Base-by-base conservation (phyloP, 2,797 vertebrate species). In the Coendou prehensilis region DNA sequence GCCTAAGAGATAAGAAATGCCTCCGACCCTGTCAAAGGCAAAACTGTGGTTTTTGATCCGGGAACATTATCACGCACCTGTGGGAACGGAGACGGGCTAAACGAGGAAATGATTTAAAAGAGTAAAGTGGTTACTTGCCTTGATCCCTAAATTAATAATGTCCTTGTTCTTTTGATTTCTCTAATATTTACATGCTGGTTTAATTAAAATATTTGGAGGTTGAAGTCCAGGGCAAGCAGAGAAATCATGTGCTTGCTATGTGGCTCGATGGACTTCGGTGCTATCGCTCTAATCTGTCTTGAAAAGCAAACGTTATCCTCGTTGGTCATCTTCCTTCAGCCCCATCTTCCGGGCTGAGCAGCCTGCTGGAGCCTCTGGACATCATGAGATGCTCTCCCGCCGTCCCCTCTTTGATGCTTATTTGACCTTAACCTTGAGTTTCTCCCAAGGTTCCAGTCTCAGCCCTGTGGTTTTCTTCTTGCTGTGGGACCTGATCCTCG, bases 191-290 rank as follows among this genome's bases (percentile, higher is more conserved):
- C 95, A 97, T 87, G 81, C 15, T 95, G 97, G 71, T 80, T 96
- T 97, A 87, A 96, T 97, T 94, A 96, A 96, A 63, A 82, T 93
- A 80, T 52, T 71, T 94, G 84, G 67, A 83, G 63, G 86, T 8
- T 57, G 64, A 93, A 92, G 75, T 78, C 64, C 45, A 79, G 83
- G 0, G 18, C 87, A 91, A 91, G 78, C 59, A 87, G 88, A 81
- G 96, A 87, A 95, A 76, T 59, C 89, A n/a, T 81, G 71, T 26
- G 2, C 73, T 76, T 28, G 85, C 56, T 89, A 71, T 47, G 83
- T 47, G 50, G 80, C 87, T 87, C 83, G 75, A 47, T 11, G 30
- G 71, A 41, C 22, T 61, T 57, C 2, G 54, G 83, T 11, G 64
- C 89, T 71, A 86, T 69, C 82, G 9, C 69, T 56, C 2, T 54